Conservation (phyloP, 2,797 vertebrate species). For the Vultur gryphus region DNA sequence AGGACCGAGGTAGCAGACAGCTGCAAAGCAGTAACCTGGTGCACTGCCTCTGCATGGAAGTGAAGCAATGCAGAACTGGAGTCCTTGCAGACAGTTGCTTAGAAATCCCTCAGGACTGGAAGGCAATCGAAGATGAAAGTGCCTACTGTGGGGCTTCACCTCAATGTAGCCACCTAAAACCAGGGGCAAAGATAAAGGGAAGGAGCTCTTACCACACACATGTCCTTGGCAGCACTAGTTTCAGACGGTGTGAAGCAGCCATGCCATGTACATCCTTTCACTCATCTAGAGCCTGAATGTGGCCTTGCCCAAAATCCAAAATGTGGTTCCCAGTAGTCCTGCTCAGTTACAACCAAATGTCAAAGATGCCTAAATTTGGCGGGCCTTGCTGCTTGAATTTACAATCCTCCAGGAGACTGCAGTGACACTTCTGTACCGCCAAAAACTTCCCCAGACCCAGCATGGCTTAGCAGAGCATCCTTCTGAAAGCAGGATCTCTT, state of each 20-base stretch:
- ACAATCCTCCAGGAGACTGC: background rate
- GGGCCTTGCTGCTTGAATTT: background rate
- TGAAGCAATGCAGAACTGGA: background rate
- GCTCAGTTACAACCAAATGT: background rate
- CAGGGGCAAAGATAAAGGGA: background rate
- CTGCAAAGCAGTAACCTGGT: fast-evolving
- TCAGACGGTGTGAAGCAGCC: background rate
- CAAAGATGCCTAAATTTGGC: background rate
- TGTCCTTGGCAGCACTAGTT: background rate
- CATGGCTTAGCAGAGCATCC: background rate
- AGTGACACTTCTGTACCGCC: background rate
- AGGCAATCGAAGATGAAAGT: background rate
- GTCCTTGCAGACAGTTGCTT: background rate
- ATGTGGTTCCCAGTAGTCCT: background rate
- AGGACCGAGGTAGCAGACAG: background rate
- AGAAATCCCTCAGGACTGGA: background rate
- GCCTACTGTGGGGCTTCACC: background rate
- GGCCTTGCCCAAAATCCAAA: background rate
- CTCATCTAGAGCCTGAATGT: background rate
- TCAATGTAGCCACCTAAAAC: background rate
- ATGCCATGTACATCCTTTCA: background rate
- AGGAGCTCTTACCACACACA: background rate
- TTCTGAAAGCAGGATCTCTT: background rate
- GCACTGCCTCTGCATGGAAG: background rate
- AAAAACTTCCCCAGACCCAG: background rate